These are phyloP conservation scores for Mythimna loreyi DNA, from an alignment of 2,888 invertebrate genomes.

Conservation along the genomic window DNA sequence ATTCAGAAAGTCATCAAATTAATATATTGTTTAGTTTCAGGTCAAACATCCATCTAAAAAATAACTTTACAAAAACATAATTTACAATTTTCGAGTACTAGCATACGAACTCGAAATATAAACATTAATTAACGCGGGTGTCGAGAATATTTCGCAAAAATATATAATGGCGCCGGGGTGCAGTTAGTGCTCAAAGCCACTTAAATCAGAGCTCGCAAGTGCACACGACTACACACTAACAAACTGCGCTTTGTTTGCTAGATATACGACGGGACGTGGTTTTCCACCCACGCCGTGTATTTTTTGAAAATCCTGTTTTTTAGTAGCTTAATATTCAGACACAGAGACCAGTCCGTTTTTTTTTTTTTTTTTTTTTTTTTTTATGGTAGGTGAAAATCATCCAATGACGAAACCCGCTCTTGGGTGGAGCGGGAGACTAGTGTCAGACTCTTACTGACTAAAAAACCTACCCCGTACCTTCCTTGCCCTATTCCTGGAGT, in stretches of 20 bases:
- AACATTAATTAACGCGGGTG: conserved; percentile 47
- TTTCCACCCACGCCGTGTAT: conserved; percentile 8
- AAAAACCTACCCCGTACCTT: too few relatives aligned
- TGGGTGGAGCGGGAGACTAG: too few relatives aligned
- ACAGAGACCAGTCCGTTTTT: conserved; percentile 1
- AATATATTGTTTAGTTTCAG: background rate
- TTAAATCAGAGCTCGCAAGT: conserved; percentile 48
- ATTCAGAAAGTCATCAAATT: background rate
- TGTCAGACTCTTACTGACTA: too few relatives aligned
- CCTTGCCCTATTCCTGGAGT: too few relatives aligned
- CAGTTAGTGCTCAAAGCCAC: conserved; percentile 45
- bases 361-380: too few relatives aligned
- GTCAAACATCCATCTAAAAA: background rate
- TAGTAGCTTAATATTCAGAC: background rate
- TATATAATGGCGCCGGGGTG: conserved; percentile 37
- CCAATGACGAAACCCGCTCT: too few relatives aligned
- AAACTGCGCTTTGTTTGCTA: conserved; percentile 48
- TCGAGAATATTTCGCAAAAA: conserved; percentile 39
- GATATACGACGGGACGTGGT: conserved; percentile 27
- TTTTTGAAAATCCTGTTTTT: conserved; percentile 3
- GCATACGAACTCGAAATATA: conserved; percentile 37
- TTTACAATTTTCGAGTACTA: background rate
- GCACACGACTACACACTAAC: conserved; percentile 40
- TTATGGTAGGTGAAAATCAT: too few relatives aligned
- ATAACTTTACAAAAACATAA: conserved; percentile 15